Conservation (phyloP, 1,140 invertebrate species). For the Elymnias hypermnestra region DNA sequence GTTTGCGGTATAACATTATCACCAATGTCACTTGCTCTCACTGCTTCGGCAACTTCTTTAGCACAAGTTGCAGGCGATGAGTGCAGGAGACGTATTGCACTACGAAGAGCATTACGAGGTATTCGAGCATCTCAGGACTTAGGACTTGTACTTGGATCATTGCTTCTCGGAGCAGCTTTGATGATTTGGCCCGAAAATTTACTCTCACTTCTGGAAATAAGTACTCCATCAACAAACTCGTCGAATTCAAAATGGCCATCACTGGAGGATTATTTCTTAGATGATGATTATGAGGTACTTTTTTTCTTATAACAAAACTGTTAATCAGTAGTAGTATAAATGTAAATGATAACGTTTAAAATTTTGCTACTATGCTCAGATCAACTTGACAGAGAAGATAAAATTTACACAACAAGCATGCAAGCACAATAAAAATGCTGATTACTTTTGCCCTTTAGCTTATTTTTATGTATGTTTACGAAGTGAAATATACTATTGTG, state of each 20-base stretch:
- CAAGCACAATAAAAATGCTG: no score
- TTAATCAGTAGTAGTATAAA: no score
- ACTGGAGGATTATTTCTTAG: constrained; percentile 48
- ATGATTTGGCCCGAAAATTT: constrained; percentile 56
- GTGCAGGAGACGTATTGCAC: constrained; percentile 51
- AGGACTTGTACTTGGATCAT: constrained; percentile 71
- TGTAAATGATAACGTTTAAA: no score
- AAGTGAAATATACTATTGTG: no score
- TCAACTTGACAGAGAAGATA: no score
- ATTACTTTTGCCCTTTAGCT: no score
- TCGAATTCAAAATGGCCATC: constrained; percentile 44
- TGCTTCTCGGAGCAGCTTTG: constrained; percentile 55
- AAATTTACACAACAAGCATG: no score
- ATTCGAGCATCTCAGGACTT: constrained; percentile 77
- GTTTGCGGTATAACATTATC: constrained; percentile 78
- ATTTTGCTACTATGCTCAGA: no score
- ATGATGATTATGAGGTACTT: constrained; percentile 62
- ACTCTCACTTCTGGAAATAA: constrained; percentile 18
- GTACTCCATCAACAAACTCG: constrained; percentile 34
- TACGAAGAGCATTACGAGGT: constrained; percentile 57
- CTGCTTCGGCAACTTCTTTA: constrained; percentile 70
- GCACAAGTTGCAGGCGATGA: constrained; percentile 62
- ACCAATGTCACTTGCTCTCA: constrained; percentile 76
- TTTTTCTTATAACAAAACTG: background rate
- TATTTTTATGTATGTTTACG: no score